Base-by-base conservation (phyloP, 2,797 vertebrate species). In the Anas georgica region DNA sequence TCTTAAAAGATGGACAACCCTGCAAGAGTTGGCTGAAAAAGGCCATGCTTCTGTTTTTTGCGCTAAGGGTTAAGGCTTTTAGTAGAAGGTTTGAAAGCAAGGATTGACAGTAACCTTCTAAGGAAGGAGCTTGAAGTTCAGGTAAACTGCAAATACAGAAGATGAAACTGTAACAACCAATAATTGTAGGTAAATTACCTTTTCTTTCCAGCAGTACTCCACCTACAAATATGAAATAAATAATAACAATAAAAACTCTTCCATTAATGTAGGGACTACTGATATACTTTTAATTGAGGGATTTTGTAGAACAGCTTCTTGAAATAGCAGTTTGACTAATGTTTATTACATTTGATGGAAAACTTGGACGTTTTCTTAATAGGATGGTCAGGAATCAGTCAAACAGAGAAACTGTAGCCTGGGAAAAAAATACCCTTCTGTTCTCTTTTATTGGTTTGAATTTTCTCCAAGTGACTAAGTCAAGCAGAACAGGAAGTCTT, bases 401-500 rank as follows among this genome's bases (percentile, higher is more conserved):
- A 75, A 80, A 94, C 35, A 90, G 86, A 91, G 90, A 77, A 92
- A 68, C 54, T 56, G 23, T 35, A 88, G 94, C 78, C 91, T 94
- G 88, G 86, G 56, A 58, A 70, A 76, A 88, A 45, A 90, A 64
- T 23, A 7, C 37, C 18, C 33, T 83, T 96, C 96, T 94, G 90
- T 94, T 96, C 75, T 86, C 63, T 77, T 91, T 85, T 91, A 90
- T 94, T 93, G 94, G 88, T 72, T 95, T 95, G 94, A 90, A 69
- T 87, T 88, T 90, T 81, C 78, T 96, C 88, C 95, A 97, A 94
- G 78, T 80, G 83, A 90, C 50, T 89, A 89, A 96, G 83, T 96
- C 54, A 93, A 94, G 94, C 88, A 94, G 94, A 97, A 93, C 95
- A 93, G 86, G 81, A 96, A 94, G 75, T 85, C 92, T 93, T 93